Conservation (phyloP, 92 coral and sea anemone genomes). For the Epizoanthus stellaris region DNA sequence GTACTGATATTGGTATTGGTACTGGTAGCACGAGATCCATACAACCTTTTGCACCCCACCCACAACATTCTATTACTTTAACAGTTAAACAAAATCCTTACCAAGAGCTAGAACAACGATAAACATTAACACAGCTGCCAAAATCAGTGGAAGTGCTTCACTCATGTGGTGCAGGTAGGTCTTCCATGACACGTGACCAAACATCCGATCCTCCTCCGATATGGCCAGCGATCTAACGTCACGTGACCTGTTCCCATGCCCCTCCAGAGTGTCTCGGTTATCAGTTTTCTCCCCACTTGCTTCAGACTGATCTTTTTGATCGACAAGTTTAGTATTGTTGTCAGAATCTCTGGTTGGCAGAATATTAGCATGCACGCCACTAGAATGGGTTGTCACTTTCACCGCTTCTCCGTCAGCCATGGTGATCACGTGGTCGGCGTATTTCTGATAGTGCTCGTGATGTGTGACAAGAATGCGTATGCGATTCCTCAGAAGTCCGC, state of each 20-base stretch:
- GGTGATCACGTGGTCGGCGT: not conserved
- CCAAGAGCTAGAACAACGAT: not conserved
- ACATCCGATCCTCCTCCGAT: not conserved
- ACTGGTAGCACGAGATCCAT: too few species aligned
- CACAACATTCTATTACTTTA: too few species aligned
- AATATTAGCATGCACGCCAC: not conserved
- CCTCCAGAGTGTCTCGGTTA: too few species aligned
- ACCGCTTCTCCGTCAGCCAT: not conserved
- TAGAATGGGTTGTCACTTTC: not conserved
- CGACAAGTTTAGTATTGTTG: not conserved
- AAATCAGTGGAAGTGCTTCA: not conserved
- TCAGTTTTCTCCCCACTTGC: too few species aligned
- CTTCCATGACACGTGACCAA: conserved; percentile 24
- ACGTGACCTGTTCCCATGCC: not conserved
- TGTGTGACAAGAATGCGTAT: not conserved
- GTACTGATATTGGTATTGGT: too few species aligned
- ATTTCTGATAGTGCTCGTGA: not conserved
- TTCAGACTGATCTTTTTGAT: not conserved
- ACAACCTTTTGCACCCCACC: too few species aligned
- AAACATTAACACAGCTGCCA: not conserved
- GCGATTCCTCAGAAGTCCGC: not conserved
- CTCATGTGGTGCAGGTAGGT: not conserved
- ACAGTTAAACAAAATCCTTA: not conserved
- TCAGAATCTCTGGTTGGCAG: too few species aligned
- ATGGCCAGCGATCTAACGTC: not conserved